Conservation (phyloP, 1,140 invertebrate genomes). For the Drosophila sturtevanti region DNA sequence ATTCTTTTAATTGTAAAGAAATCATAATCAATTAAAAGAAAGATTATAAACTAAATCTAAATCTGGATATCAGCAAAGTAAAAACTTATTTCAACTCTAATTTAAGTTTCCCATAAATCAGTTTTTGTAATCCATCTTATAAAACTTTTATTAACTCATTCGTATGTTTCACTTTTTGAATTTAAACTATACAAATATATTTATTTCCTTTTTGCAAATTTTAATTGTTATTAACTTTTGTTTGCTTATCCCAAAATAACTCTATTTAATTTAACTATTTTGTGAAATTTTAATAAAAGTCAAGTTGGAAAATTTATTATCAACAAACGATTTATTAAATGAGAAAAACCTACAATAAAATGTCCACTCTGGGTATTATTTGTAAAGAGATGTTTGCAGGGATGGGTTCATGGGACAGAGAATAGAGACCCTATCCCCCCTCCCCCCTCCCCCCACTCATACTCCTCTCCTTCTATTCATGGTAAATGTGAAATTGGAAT, state of each 20-base stretch:
- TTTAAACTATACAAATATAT: neutral
- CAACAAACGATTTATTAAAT: constrained; percentile 78
- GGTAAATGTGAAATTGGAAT: neutral
- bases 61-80: too few relatives aligned
- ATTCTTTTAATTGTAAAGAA: too few relatives aligned
- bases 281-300: constrained; percentile 60
- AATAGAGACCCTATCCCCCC: neutral
- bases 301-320: constrained; percentile 58
- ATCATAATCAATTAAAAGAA: too few relatives aligned
- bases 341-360: constrained; percentile 66
- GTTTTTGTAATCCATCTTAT: too few relatives aligned
- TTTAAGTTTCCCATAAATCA: too few relatives aligned
- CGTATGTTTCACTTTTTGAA: neutral
- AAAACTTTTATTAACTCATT: neutral
- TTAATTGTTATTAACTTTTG: neutral
- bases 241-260: neutral
- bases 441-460: neutral
- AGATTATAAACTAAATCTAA: too few relatives aligned
- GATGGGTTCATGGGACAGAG: neutral
- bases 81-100: too few relatives aligned
- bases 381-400: neutral
- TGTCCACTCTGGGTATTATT: constrained; percentile 27
- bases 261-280: constrained; percentile 18
- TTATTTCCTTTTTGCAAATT: neutral
- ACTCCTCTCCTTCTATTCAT: neutral